Evolutionary conservation across 2,888 invertebrate genomes (phyloP).

Genomic region (Harmothoe impar): DNA sequence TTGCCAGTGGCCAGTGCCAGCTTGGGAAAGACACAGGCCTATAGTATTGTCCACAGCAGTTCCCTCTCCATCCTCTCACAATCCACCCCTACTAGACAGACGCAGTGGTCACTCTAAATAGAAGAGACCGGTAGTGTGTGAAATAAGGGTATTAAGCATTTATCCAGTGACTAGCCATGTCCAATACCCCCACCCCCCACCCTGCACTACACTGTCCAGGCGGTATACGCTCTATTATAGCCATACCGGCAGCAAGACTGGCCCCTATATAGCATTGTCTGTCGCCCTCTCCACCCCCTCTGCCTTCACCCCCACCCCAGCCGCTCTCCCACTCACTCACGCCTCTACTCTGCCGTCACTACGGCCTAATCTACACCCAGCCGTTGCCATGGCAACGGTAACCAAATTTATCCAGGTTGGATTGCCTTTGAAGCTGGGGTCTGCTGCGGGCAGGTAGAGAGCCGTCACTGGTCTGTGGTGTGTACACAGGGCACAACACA

Average conservation of each 20-base stretch:
- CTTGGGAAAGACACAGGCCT: no score
- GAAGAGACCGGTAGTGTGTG: no score
- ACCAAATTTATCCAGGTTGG: conserved; percentile 45
- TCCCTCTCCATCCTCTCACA: no score
- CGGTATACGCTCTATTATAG: no score
- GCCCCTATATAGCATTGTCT: background rate
- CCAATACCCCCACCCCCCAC: background rate
- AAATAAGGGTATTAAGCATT: no score
- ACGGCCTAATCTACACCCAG: conserved; percentile 41
- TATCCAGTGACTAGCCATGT: no score
- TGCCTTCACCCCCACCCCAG: background rate
- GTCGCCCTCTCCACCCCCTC: conserved; percentile 15
- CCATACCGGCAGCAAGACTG: background rate
- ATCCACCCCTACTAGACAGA: no score
- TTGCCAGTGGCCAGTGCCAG: no score
- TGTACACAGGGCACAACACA: background rate
- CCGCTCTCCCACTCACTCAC: background rate
- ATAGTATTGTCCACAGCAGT: no score
- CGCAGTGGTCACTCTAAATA: no score
- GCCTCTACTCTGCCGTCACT: conserved; percentile 25
- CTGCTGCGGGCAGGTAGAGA: conserved; percentile 11
- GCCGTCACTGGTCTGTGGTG: background rate
- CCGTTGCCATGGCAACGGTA: conserved; percentile 30
- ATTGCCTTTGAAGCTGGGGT: conserved; percentile 19
- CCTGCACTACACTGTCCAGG: no score